Conservation (phyloP, 2,888 invertebrate genomes). For the Stegophylla sp. region DNA sequence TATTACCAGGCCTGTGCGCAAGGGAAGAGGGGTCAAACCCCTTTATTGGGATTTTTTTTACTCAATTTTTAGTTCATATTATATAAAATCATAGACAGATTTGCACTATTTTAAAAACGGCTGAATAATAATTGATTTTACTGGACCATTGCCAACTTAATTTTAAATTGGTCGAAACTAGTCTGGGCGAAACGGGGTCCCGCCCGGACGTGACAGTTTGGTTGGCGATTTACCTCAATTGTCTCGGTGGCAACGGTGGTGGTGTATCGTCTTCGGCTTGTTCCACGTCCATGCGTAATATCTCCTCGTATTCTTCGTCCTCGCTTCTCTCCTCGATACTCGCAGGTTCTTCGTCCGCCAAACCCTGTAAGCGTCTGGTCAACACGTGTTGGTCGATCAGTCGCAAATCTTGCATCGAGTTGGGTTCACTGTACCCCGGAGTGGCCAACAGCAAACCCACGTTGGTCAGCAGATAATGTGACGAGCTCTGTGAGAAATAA, state of each 20-base stretch:
- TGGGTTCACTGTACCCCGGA: constrained; percentile 66
- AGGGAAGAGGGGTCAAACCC: no score
- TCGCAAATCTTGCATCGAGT: constrained; percentile 64
- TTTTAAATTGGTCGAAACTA: no score
- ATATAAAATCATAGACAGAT: no score
- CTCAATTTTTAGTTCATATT: no score
- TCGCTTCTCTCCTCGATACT: constrained; percentile 43
- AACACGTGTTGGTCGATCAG: constrained; percentile 29
- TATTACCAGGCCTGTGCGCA: no score
- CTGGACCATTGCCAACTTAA: no score
- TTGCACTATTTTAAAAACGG: no score
- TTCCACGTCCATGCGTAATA: constrained; percentile 27
- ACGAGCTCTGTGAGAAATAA: constrained; percentile 63
- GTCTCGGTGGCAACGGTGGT: constrained; percentile 60
- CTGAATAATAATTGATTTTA: no score
- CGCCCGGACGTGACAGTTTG: no score
- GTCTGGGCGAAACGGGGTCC: no score
- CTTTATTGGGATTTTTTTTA: no score
- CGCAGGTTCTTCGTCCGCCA: constrained; percentile 46
- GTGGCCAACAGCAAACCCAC: constrained; percentile 64
- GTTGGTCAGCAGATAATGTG: constrained; percentile 65
- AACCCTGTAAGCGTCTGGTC: constrained; percentile 47
- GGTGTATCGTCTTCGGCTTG: constrained; percentile 43
- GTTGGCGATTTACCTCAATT: constrained; percentile 33
- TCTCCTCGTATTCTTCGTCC: constrained; percentile 59